phyloP scores from a whole-genome alignment of 2,888 invertebrate species.

The Clusia tigrina region DNA sequence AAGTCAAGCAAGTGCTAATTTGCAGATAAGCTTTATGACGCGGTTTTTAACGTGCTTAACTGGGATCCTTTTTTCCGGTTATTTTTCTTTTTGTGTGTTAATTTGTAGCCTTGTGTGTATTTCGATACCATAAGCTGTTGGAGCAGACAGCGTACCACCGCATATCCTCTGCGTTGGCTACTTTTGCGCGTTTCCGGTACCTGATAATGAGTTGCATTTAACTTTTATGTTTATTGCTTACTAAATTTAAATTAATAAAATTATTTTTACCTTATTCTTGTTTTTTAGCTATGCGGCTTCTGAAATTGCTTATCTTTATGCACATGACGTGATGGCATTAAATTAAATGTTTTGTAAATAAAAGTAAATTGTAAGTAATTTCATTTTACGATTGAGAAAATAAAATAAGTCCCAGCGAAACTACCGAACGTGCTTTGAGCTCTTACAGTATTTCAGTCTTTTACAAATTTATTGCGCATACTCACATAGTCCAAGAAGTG shows the following conservation, averaged over 20 bases:
- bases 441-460: too few relatives aligned
- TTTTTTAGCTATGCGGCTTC: neutral
- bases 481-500: too few relatives aligned
- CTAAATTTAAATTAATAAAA: slow-evolving; percentile 10
- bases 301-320: neutral
- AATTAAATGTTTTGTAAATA: slow-evolving; percentile 25
- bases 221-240: slow-evolving; percentile 9
- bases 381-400: too few relatives aligned
- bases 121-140: neutral
- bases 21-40: slow-evolving; percentile 43
- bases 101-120: neutral
- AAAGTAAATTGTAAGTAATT: slow-evolving; percentile 3
- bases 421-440: too few relatives aligned
- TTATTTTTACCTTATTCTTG: neutral
- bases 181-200: neutral
- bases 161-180: neutral
- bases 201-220: slow-evolving; percentile 26
- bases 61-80: slow-evolving; percentile 10
- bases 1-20: slow-evolving; percentile 39
- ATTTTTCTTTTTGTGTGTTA: neutral
- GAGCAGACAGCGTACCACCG: neutral
- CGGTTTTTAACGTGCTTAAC: slow-evolving; percentile 24
- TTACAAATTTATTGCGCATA: too few relatives aligned
- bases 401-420: too few relatives aligned
- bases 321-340: slow-evolving; percentile 22